Base-by-base conservation (phyloP, 2,888 invertebrate genomes). In the Leucania comma region DNA sequence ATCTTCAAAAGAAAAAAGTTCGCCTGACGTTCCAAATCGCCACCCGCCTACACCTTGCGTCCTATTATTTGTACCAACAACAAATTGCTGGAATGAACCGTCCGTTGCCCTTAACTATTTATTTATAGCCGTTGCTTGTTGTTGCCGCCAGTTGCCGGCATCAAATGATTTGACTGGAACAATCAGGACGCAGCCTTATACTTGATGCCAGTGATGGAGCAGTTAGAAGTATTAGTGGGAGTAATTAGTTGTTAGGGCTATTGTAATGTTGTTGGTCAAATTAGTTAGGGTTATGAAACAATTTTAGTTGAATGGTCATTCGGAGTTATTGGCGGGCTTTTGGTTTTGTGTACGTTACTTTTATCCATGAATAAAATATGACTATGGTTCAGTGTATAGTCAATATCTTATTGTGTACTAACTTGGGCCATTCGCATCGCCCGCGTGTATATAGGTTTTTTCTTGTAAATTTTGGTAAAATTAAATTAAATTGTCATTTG, bases 71-170 rank as follows among this genome's bases (percentile, higher is more conserved):
- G 78, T 83, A 85, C 84, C 86, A 81, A 80, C 83, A 87, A 90
- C 90, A 92, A 93, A 93, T 93, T 92, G 91, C 87, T 89, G 83
- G 87, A 91, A 93, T 93, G 90, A 92, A 89, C 85, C 87, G 92
- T 89, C 80, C 90, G 80, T 90, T 93, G 92, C 92, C 90, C 91
- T 90, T 90, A 88, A 88, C 87, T 89, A 90, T 88, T 87, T 91
- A 92, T 92, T 91, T 91, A 91, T 90, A 86, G 87, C 82, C 77
- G 85, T 86, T 82, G 85, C 85, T 83, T 85, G 87, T 86, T 84
- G 83, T 81, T 69, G 84, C 78, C 82, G 84, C 80, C 84, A 81
- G 76, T 80, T 87, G 88, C 89, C 88, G 85, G 85, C 80, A 76
- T 82, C 80, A 85, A 89, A 83, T 76, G 78, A 76, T 76, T 78